These are phyloP conservation scores for Sebastes vulpes DNA, from an alignment of 2,797 vertebrate species.

Conservation along the genomic window DNA sequence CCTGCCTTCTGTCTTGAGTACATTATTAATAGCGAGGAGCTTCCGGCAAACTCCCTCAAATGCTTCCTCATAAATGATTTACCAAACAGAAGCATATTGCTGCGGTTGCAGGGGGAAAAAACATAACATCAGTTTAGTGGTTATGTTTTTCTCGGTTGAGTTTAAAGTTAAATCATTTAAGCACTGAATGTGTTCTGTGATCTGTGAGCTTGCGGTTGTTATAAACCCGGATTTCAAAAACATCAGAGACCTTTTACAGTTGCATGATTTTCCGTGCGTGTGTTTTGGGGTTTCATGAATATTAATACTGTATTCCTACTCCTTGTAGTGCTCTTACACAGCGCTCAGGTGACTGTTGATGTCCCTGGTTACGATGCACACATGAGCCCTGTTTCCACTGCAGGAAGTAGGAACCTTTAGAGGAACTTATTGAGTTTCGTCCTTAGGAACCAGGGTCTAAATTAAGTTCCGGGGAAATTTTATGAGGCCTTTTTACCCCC, in stretches of 20 bases:
- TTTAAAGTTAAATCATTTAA: neutral
- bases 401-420: no score
- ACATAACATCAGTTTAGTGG: slow-evolving; percentile 7
- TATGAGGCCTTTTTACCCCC: no score
- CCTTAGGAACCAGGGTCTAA: no score
- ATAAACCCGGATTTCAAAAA: neutral
- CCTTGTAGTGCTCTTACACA: neutral
- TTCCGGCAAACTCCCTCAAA: neutral
- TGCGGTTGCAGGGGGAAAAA: neutral
- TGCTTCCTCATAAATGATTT: slow-evolving; percentile 10
- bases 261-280: neutral
- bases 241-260: neutral
- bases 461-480: no score
- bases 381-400: neutral
- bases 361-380: neutral
- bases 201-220: neutral
- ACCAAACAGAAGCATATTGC: neutral
- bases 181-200: neutral
- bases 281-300: neutral
- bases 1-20: slow-evolving; percentile 1
- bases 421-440: no score
- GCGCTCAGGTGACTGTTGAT: neutral
- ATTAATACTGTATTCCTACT: neutral
- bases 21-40: slow-evolving; percentile 26
- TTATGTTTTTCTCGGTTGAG: neutral